A percentile compares a stretch with the other conserved stretches of the same genome.
These are phyloP conservation scores for Rhagoletis zephyria DNA, from an alignment of 1,140 invertebrate species.

Conservation along the genomic window DNA sequence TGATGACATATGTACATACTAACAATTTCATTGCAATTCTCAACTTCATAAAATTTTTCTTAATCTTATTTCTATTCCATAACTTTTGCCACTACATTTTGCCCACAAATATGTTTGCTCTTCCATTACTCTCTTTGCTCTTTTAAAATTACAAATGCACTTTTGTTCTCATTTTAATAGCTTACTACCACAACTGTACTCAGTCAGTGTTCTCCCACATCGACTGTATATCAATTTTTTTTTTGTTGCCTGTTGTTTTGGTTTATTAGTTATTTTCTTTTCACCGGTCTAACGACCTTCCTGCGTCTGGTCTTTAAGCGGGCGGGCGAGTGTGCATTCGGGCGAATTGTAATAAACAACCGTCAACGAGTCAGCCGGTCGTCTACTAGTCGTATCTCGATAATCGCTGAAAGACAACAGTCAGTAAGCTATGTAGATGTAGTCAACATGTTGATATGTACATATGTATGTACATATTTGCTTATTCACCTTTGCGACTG, in stretches of 20 bases:
- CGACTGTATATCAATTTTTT: background rate
- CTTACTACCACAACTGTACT: conserved; percentile 1
- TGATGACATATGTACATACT: background rate
- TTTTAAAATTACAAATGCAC: background rate
- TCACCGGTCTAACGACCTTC: conserved; percentile 45
- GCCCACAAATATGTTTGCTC: background rate
- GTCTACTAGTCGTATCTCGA: conserved; percentile 33
- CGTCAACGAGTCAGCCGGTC: conserved; percentile 22
- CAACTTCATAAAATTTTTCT: conserved; percentile 17
- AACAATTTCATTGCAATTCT: conserved; percentile 24
- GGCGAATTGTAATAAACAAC: conserved; percentile 14
- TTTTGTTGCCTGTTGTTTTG: conserved; percentile 11
- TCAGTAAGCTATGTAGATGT: background rate
- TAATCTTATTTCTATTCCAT: background rate
- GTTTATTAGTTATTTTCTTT: conserved; percentile 31
- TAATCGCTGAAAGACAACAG: conserved; percentile 25
- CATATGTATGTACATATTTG: conserved; percentile 16
- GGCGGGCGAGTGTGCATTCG: background rate
- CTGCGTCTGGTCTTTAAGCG: background rate
- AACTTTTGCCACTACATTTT: background rate
- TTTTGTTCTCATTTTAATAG: background rate
- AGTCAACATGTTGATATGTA: conserved; percentile 28
- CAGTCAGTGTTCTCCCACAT: background rate
- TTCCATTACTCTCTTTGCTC: background rate
- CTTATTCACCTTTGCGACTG: background rate